Evolutionary conservation across 2,797 vertebrate species (phyloP), one percentile per base, ranked within the genome.

Genomic region (Myotis pilosus): DNA sequence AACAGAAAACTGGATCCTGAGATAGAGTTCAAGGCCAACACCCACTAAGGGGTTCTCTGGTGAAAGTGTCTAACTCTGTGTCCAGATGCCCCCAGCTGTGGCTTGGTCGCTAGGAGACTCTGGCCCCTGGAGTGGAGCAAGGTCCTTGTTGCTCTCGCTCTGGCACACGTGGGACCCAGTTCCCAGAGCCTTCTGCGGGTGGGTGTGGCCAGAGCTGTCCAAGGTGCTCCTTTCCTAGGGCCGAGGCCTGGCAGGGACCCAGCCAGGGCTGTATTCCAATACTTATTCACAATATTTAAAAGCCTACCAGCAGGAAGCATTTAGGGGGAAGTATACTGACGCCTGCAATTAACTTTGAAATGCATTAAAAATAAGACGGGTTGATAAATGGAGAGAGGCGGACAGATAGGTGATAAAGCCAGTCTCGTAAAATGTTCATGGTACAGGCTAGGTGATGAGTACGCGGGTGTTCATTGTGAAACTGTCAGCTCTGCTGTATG

Each of bases 171-270:
- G 6, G 25, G 44, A 15, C 55, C 23, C 15, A 44, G 66, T 60
- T 11, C 19, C 15, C 10, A 69, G 53, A 15, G 74, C 38, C 51
- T 62, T 41, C 36, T 16, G 12, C 1, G 0, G 44, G 66, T 57
- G 23, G 7, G 60, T 44, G 33, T 69, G 78, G 25, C 81, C 83
- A 96, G 96, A 90, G 78, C 94, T 96, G 93, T 97, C 96, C 97
- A 91, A 96, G 95, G 96, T 96, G 92, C 93, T 96, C 47, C 53
- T 90, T 86, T 36, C 44, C 20, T 15, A 49, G 17, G 53, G 19
- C 41, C 28, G 62, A 38, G 51, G 86, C 64, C 55, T 25, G 17
- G 69, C 51, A 57, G 64, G 55, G 41, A 22, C 47, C 76, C 38
- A 20, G 76, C 8, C 53, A 49, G 66, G 64, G 33, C 8, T 88